Base-by-base conservation (phyloP, 2,888 invertebrate species). In the Calameuta filiformis region DNA sequence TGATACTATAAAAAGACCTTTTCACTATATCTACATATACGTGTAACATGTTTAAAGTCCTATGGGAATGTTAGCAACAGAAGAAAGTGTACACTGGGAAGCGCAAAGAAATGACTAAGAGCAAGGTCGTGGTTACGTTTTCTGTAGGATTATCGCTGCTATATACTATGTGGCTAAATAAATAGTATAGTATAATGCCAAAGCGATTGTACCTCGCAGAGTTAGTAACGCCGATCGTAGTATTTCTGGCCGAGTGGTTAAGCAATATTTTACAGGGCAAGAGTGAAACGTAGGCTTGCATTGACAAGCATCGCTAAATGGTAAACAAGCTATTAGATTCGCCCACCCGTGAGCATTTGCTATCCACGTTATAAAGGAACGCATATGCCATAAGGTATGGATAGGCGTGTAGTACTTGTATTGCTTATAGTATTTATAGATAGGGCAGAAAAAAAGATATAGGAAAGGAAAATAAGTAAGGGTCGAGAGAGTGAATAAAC, bases 251-350 rank as follows among this genome's bases (percentile, higher is more conserved):
- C 56, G 56, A 56, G 15, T 56, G 33, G 34, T 71, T 71, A 34
- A 71, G 71, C 33, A 71, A 71, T 71, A 71, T 71, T 71, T 71
- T 71, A 71, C 33, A 31, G 15, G 15, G 71, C 71, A 71, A 34
- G 34, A 56, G 56, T 34, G 71, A 81, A 82, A 78, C 79, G 78
- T 80, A 73, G 79, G 82, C 79, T 82, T 56, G 56, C 81, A 84
- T 84, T 81, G 78, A 81, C 75, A 73, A 82, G 78, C 80, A 76
- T 76, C 34, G 79, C 81, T 79, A 83, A 84, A 81, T 77, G 79
- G 81, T 76, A 75, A 81, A 79, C 73, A 81, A 81, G 81, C 78
- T 84, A 83, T 84, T 83, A 79, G 75, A 75, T 79, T 79, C 79
- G 78, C 82, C 83, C 79, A 82, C 83, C 82, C 79, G 34, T 56